Base-by-base conservation (phyloP, 1,140 invertebrate species). In the Brachionus calyciflorus region DNA sequence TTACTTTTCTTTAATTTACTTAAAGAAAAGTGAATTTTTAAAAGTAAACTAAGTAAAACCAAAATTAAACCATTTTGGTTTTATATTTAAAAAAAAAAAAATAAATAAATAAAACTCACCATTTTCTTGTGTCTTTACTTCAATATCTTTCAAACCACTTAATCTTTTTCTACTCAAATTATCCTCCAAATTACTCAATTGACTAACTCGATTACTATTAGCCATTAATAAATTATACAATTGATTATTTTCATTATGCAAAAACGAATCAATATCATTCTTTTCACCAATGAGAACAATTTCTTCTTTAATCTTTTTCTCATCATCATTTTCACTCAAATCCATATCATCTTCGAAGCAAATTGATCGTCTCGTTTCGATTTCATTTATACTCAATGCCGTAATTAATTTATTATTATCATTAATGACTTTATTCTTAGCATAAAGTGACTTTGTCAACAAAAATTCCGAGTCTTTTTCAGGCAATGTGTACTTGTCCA, bases 211-310 rank as follows among this genome's bases (percentile, higher is more conserved):
- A 48, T 14, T 73, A 7, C 9, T 40, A 14, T 73, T 73, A 9
- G 46, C 51, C 14, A 49, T 28, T 17, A 73, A 6, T 12, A 73
- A 51, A 26, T 73, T 73, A 28, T 51, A 73, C 69, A 73, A 73
- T 53, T 73, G 69, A 26, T 73, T 51, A 51, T 73, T 73, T 14
- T 55, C 19, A 40, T 73, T 73, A 28, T 73, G 14, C 1, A 73
- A 21, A 7, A 73, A 24, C 1, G 28, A 51, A 19, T 73, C 69
- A 26, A 73, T 73, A 37, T 73, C 69, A 24, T 14, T 55, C 26
- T 55, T 49, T 73, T 73, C 69, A 17, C 69, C 69, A 19, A 73
- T 73, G 12, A 73, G 26, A n/a, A 73, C 69, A 51, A 73, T 73
- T 24, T 73, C 69, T 41, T 73, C 69, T 51, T 73, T 49, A 6